phyloP scores from a whole-genome alignment of 2,888 invertebrate genomes.

The Imbricaverruca yamaguchii region DNA sequence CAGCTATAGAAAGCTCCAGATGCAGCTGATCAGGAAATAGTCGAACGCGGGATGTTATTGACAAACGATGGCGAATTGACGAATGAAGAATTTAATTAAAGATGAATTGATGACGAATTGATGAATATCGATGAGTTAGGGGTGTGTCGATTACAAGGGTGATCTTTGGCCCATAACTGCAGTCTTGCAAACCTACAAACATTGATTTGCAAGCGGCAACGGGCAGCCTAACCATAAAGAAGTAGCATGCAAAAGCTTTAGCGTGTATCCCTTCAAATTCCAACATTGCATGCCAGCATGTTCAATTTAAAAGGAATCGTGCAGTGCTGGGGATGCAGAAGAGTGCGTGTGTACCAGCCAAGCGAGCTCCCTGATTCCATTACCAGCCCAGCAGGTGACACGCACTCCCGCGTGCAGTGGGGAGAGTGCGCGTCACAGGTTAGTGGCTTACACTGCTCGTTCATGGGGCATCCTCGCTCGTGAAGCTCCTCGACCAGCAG shows the following conservation, averaged over 20 bases:
- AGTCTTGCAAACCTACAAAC: too few species aligned
- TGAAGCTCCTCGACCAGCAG: neutral
- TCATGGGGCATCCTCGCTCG: constrained; percentile 15
- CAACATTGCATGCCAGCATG: neutral
- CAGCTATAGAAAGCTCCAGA: too few species aligned
- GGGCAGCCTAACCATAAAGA: neutral
- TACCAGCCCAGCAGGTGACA: neutral
- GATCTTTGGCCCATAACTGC: too few species aligned
- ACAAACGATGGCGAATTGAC: too few species aligned
- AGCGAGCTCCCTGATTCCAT: neutral
- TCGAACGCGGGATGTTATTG: too few species aligned
- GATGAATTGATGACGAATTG: too few species aligned
- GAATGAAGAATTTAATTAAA: too few species aligned
- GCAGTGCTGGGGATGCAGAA: too few species aligned
- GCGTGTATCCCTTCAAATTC: neutral
- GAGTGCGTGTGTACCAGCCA: neutral
- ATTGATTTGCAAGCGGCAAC: too few species aligned
- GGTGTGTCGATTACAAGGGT: too few species aligned
- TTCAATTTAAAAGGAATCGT: neutral
- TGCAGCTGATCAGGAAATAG: too few species aligned
- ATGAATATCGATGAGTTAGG: too few species aligned
- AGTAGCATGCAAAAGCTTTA: neutral
- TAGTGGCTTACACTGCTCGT: constrained; percentile 17
- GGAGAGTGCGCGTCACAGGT: neutral
- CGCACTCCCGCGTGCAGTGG: neutral